Evolutionary conservation across 2,113 vertebrate genomes (phyloP), one percentile per base, ranked within the genome.

Genomic region (Cyprinodon variegatus): DNA sequence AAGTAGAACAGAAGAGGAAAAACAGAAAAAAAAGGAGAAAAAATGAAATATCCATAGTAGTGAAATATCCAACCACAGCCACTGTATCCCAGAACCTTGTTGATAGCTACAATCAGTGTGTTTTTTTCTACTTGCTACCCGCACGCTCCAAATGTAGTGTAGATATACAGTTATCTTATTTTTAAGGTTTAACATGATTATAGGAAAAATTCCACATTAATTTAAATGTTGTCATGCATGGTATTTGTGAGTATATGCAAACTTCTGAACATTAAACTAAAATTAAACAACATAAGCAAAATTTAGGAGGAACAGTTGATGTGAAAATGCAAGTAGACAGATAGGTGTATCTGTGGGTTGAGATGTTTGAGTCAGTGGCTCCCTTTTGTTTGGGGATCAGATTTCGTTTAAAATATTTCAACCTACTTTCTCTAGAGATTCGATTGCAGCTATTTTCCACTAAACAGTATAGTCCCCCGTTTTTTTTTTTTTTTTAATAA

Each of bases 271-370:
- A 22, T 65, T 78, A 76, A 70, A 86, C 83, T 79, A 64, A 81
- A 80, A 83, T 79, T 66, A 65, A 77, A 78, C 65, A 2, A 3
- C 62, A 43, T 20, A 39, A 76, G 9, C 15, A 29, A 12, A 69
- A 39, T 59, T 50, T 61, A 38, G 62, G 65, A 80, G 71, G 73
- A 82, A 74, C 77, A 65, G 29, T 50, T 4, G 61, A 48, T 41
- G 0, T 50, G 75, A 74, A 83, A 62, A 68, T 83, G 20, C 36
- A 59, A 57, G 57, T 57, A 76, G 72, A 73, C 45, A 14, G 20
- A 59, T 63, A 84, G 70, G 76, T 83, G 79, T 77, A n/a, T 39
- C 17, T 68, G 84, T 85, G 84, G 84, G 81, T 70, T 80, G 65
- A 73, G 68, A 80, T 80, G 64, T 72, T 48, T 65, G 70, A 74